phyloP scores from a whole-genome alignment of 2,888 invertebrate species.

The Lamproptera curius region DNA sequence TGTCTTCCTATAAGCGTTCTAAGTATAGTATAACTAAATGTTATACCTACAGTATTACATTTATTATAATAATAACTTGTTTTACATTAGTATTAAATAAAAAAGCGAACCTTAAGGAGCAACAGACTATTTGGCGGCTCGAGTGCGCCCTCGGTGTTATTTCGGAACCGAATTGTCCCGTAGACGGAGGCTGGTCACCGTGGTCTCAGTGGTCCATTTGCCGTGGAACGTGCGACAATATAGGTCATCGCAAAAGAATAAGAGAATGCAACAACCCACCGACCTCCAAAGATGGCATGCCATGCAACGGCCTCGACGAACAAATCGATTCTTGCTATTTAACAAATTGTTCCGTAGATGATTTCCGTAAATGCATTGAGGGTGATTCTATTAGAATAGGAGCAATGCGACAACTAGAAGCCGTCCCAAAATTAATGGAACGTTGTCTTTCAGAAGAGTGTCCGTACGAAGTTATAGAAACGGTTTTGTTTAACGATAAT shows the following conservation, averaged over 20 bases:
- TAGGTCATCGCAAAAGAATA: slow-evolving; percentile 53
- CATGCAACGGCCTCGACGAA: slow-evolving; percentile 57
- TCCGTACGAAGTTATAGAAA: slow-evolving; percentile 59
- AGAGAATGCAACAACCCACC: slow-evolving; percentile 65
- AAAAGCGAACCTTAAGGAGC: slow-evolving; percentile 46
- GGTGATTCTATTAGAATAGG: slow-evolving; percentile 50
- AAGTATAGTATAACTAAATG: too few relatives aligned
- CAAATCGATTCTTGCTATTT: slow-evolving; percentile 59
- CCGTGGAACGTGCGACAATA: slow-evolving; percentile 63
- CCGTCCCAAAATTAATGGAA: slow-evolving; percentile 59
- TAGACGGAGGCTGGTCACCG: slow-evolving; percentile 69
- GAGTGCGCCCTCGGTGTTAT: slow-evolving; percentile 65
- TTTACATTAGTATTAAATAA: slow-evolving; percentile 30
- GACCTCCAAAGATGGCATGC: slow-evolving; percentile 58
- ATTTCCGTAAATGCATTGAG: slow-evolving; percentile 52
- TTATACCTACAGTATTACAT: slow-evolving; percentile 3
- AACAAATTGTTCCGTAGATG: slow-evolving; percentile 56
- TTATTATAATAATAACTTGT: slow-evolving; percentile 5
- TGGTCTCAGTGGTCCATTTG: slow-evolving; percentile 70
- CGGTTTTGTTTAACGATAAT: slow-evolving; percentile 49
- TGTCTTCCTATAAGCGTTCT: too few relatives aligned
- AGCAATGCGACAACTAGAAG: slow-evolving; percentile 56
- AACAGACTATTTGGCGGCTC: slow-evolving; percentile 55
- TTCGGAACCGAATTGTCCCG: slow-evolving; percentile 56
- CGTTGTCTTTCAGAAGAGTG: slow-evolving; percentile 66